These are phyloP conservation scores for Gymnocypris eckloni DNA, from an alignment of 2,797 vertebrate species.

Conservation along the genomic window DNA sequence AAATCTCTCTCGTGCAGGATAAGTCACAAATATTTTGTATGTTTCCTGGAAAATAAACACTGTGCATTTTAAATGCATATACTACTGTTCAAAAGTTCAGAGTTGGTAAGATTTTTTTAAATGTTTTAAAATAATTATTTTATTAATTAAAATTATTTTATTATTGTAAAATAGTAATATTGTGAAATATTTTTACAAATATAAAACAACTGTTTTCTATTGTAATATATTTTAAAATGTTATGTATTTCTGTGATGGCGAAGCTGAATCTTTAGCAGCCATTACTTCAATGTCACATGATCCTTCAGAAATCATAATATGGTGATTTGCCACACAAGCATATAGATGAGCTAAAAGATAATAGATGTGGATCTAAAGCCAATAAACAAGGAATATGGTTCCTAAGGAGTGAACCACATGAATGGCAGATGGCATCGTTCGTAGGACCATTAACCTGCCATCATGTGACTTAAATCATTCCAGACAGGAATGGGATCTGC, in stretches of 20 bases:
- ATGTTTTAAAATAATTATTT: background rate
- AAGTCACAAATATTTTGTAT: background rate
- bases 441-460: background rate
- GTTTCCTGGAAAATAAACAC: background rate
- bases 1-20: background rate
- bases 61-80: background rate
- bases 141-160: background rate
- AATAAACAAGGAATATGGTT: background rate
- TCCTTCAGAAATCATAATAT: background rate
- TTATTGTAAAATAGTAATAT: background rate
- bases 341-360: constrained; percentile 3
- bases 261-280: background rate
- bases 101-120: background rate
- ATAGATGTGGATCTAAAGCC: background rate
- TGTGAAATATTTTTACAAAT: background rate
- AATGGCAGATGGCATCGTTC: background rate
- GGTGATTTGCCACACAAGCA: background rate
- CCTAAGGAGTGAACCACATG: background rate
- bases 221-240: background rate
- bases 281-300: background rate
- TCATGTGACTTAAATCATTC: constrained; percentile 33
- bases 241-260: background rate
- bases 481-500: constrained; percentile 24
- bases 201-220: background rate
- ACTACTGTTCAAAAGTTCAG: background rate